phyloP scores from a whole-genome alignment of 1,140 invertebrate genomes.

The Drosophila pseudoobscura region DNA sequence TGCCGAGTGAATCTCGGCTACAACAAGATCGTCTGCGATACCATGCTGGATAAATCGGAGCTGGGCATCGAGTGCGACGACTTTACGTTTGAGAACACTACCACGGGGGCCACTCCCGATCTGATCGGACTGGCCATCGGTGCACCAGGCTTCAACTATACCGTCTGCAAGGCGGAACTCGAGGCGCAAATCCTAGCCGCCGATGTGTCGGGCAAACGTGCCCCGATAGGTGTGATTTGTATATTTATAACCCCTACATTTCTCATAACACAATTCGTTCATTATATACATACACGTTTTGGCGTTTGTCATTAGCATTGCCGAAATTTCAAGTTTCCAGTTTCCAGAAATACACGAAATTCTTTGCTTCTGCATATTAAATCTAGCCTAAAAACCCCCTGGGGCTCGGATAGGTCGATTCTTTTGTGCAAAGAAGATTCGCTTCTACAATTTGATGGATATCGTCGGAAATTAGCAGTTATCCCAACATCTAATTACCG shows the following conservation, averaged over 20 bases:
- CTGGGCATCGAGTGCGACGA: conserved; percentile 75
- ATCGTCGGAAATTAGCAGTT: conserved; percentile 43
- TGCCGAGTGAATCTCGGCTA: conserved; percentile 87
- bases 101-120: conserved; percentile 49
- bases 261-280: conserved; percentile 33
- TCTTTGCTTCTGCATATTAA: conserved; percentile 49
- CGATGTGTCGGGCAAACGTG: conserved; percentile 84
- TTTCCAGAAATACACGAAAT: conserved; percentile 40
- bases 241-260: conserved; percentile 15
- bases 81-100: conserved; percentile 78
- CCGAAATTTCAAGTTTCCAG: conserved; percentile 48
- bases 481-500: conserved; percentile 56
- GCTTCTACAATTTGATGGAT: conserved; percentile 29
- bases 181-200: conserved; percentile 86
- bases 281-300: conserved; percentile 23
- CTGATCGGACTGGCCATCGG: conserved; percentile 31
- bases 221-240: conserved; percentile 69
- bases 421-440: conserved; percentile 14
- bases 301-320: conserved; percentile 30
- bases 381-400: conserved; percentile 4
- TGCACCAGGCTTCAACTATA: conserved; percentile 63
- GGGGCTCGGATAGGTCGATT: conserved; percentile 4
- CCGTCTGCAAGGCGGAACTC: conserved; percentile 83
- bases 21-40: conserved; percentile 85
- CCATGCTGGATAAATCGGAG: conserved; percentile 83